These are phyloP conservation scores for Damaliscus lunatus DNA, from an alignment of 2,113 vertebrate genomes.

Conservation along the genomic window DNA sequence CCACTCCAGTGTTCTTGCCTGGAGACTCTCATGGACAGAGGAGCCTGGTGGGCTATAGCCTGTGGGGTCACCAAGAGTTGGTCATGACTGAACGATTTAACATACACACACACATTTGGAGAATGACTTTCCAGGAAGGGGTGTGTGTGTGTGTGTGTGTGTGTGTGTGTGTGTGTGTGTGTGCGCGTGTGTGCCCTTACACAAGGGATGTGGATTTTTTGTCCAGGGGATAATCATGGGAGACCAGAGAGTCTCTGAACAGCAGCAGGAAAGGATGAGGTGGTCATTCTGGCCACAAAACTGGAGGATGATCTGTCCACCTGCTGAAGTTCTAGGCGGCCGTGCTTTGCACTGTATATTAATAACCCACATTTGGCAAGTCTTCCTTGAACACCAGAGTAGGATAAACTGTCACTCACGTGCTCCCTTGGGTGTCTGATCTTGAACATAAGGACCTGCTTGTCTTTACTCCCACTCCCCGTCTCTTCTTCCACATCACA, in stretches of 20 bases:
- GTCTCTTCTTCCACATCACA: neutral
- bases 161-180: no score
- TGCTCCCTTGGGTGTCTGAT: neutral
- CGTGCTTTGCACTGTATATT: neutral
- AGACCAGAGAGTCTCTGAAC: neutral
- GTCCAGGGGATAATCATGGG: neutral
- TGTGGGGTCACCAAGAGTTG: neutral
- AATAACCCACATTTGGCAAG: neutral
- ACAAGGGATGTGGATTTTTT: neutral
- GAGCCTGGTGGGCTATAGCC: neutral
- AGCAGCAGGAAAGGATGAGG: neutral
- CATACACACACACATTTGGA: neutral
- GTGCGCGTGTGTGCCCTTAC: no score
- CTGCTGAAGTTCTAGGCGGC: neutral
- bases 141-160: no score
- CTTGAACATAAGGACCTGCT: accelerated
- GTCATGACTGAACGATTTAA: neutral
- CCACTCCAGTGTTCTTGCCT: neutral
- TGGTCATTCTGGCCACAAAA: neutral
- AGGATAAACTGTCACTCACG: neutral
- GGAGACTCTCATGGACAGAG: neutral
- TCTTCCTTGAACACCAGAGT: neutral
- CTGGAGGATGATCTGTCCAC: accelerated
- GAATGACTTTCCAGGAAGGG: neutral
- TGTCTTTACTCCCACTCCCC: neutral